Conservation (phyloP, 2,888 invertebrate species). For the Tigriopus californicus region DNA sequence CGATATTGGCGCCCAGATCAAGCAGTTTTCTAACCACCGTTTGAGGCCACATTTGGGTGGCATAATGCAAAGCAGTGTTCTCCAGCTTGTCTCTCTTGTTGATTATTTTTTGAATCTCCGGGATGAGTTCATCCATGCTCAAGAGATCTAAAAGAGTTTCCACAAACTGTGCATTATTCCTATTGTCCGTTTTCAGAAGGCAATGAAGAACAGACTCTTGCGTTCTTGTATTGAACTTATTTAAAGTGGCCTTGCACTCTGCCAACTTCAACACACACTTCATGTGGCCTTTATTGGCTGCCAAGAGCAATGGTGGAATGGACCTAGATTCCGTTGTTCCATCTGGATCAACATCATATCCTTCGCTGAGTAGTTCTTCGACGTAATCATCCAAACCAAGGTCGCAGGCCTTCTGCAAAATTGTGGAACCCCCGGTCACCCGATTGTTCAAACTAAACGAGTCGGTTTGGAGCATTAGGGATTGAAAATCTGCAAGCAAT, state of each 20-base stretch:
- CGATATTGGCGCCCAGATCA: slow-evolving; percentile 50
- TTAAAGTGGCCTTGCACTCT: background rate
- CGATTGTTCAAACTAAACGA: too few relatives aligned
- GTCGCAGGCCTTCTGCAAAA: background rate
- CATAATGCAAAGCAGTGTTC: slow-evolving; percentile 19
- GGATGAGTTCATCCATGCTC: background rate
- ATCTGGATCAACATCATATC: slow-evolving; percentile 40
- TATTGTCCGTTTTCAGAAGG: background rate
- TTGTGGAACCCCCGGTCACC: background rate
- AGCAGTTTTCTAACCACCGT: slow-evolving; percentile 36
- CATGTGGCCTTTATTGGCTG: slow-evolving; percentile 17
- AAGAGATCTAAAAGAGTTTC: background rate
- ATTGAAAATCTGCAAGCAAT: too few relatives aligned
- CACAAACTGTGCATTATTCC: background rate
- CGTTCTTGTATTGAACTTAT: background rate
- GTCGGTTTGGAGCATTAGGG: too few relatives aligned
- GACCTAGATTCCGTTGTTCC: slow-evolving; percentile 21
- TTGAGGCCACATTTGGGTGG: slow-evolving; percentile 16
- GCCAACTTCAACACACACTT: background rate
- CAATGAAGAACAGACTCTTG: background rate
- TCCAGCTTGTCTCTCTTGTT: slow-evolving; percentile 21
- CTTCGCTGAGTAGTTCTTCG: slow-evolving; percentile 21
- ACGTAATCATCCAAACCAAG: background rate
- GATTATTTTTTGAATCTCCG: slow-evolving; percentile 28
- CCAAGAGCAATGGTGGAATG: slow-evolving; percentile 18